Percentiles rank a stretch among this genome's conserved stretches.
Conservation (phyloP, 2,113 vertebrate species). For the Heterochromis multidens region DNA sequence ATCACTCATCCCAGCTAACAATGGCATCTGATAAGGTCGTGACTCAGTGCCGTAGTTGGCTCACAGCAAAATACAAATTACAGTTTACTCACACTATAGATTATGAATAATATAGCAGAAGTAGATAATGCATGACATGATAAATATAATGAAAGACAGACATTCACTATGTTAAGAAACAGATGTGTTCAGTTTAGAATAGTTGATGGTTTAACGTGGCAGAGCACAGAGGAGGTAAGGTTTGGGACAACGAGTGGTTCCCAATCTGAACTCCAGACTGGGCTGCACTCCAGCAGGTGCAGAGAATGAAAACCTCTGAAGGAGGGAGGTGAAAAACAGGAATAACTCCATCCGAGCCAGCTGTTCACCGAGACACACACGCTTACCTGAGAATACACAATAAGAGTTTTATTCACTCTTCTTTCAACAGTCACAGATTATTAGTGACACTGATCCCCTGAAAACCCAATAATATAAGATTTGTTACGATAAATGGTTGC, state of each 20-base stretch:
- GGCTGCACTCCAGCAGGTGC: conserved; percentile 39
- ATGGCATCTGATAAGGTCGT: too few species aligned
- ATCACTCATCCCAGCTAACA: too few species aligned
- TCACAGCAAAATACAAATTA: not conserved
- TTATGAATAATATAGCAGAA: not conserved
- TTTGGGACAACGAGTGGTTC: conserved; percentile 28
- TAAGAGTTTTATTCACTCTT: not conserved
- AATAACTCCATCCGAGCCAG: conserved; percentile 72
- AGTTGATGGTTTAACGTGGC: conserved; percentile 15
- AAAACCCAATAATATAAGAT: not conserved
- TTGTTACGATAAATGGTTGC: not conserved
- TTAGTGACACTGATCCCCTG: not conserved
- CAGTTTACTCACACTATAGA: not conserved
- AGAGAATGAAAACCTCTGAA: conserved; percentile 66
- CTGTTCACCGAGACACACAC: conserved; percentile 8
- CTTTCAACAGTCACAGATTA: not conserved
- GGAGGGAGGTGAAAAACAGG: conserved; percentile 79
- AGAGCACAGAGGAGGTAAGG: conserved; percentile 52
- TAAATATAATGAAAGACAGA: not conserved
- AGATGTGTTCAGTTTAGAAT: not conserved
- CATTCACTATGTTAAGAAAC: not conserved
- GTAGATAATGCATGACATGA: not conserved
- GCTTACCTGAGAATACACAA: not conserved
- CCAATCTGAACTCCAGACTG: conserved; percentile 53
- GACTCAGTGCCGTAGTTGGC: too few species aligned